Base-by-base conservation (phyloP, 1,140 invertebrate genomes). In the Lepidurus couesii region DNA sequence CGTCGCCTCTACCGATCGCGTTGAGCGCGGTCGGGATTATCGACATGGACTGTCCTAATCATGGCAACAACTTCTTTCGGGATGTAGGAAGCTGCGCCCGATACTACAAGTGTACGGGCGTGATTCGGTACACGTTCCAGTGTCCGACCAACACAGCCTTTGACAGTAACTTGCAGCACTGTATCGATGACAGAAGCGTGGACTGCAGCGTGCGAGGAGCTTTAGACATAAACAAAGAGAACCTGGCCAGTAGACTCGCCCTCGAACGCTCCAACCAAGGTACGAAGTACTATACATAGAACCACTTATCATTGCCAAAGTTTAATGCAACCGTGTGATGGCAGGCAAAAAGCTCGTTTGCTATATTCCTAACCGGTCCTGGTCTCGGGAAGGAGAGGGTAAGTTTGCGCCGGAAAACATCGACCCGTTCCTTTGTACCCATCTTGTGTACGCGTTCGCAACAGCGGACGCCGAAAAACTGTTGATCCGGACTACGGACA, bases 401-500 rank as follows among this genome's bases (percentile, higher is more conserved):
- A 91, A 93, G 84, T 96, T 94, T 84, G 90, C 92, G 0, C 95
- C 95, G 0, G 94, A 96, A 85, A 89, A 94, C 80, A 85, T 97
- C 1, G 92, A 96, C 82, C 87, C 90, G 0, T 85, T 86, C 65
- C 87, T 97, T 0, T 97, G 95, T 82, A 95, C 94, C 0, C 93
- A 96, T 81, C 86, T 97, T 4, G 88, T 97, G 13, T 97, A 97
- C 81, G 93, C 95, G 0, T 97, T 95, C 84, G 93, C 93, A n/a
- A 91, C 90, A 11, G 84, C 96, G 21, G 92, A 95, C 83, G 90
- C 92, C 0, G 89, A 93, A 44, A 91, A 88, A 7, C 85, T 95
- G 2, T 84, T 89, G 0, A 88, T 95, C 6, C 91, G 92, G 43
- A 87, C 92, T 75, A 93, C 93, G 76, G 94, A 96, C 87, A 90